A percentile compares a stretch with the other conserved stretches of the same genome.
Conservation (phyloP, 2,888 invertebrate genomes). For the Trissoscelio sp. region DNA sequence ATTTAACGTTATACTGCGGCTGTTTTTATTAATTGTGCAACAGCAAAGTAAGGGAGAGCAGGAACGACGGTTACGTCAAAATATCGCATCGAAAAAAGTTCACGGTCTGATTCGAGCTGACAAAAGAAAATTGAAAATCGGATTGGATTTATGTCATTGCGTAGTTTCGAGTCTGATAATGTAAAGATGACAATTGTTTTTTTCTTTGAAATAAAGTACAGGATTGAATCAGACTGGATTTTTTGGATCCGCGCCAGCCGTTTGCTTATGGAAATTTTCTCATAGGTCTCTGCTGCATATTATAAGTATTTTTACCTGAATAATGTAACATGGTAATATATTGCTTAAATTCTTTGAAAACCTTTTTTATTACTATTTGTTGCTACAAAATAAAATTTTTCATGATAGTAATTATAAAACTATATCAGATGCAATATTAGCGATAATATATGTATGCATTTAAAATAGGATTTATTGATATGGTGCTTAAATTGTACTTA, state of each 20-base stretch:
- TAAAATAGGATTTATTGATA: no score
- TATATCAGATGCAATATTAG: no score
- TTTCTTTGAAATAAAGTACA: conserved; percentile 51
- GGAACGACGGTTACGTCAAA: conserved; percentile 20
- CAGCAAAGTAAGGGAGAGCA: neutral
- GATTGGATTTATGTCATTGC: conserved; percentile 46
- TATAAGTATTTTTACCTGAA: conserved; percentile 35
- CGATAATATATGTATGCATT: no score
- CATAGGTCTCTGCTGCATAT: neutral
- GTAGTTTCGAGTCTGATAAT: conserved; percentile 40
- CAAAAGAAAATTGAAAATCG: conserved; percentile 59
- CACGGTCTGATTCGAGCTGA: conserved; percentile 45
- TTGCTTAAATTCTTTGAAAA: neutral
- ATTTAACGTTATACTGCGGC: conserved; percentile 37
- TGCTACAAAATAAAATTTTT: no score
- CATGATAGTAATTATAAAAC: no score
- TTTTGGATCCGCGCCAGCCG: conserved; percentile 35
- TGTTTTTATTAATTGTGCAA: conserved; percentile 45
- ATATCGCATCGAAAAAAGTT: conserved; percentile 30
- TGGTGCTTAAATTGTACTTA: no score
- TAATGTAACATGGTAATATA: conserved; percentile 6
- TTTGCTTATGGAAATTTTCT: conserved; percentile 54
- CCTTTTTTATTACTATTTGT: neutral
- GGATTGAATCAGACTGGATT: conserved; percentile 48
- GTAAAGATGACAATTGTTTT: conserved; percentile 56